phyloP scores from a whole-genome alignment of 1,140 invertebrate genomes.

The Cepaea nemoralis region DNA sequence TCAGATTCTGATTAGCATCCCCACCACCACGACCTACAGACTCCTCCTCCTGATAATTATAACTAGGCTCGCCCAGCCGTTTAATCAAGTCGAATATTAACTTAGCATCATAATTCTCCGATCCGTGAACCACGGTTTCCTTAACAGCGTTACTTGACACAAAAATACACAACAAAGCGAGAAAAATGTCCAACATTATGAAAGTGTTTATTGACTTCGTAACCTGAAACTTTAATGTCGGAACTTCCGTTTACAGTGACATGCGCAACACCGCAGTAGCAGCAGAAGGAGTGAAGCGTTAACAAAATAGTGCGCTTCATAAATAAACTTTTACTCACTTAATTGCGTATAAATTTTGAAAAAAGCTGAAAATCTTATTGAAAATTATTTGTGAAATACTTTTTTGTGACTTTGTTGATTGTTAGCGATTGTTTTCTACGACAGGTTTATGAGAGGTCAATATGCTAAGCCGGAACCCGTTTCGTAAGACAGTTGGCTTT shows the following conservation, averaged over 20 bases:
- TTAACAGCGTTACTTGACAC: not conserved
- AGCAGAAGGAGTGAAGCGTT: not conserved
- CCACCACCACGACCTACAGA: too few relatives aligned
- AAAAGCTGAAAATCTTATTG: too few relatives aligned
- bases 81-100: not conserved
- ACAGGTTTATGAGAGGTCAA: not conserved
- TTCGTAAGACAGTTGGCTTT: constrained; percentile 58
- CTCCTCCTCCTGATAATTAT: not conserved
- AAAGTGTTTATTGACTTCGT: not conserved
- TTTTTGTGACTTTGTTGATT: too few relatives aligned
- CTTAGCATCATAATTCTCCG: not conserved
- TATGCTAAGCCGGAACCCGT: constrained; percentile 46
- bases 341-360: too few relatives aligned
- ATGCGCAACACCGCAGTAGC: not conserved
- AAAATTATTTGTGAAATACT: too few relatives aligned
- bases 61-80: not conserved
- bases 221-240: not conserved
- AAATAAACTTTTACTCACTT: not conserved
- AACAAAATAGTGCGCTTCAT: not conserved
- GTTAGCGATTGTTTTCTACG: too few relatives aligned
- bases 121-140: not conserved
- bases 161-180: not conserved
- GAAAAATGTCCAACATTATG: not conserved
- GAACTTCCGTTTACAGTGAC: constrained; percentile 1
- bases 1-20: not conserved